Percentiles rank a stretch among this genome's conserved stretches.
These are phyloP conservation scores for Bombus impatiens DNA, from an alignment of 1,140 invertebrate species.

Conservation along the genomic window DNA sequence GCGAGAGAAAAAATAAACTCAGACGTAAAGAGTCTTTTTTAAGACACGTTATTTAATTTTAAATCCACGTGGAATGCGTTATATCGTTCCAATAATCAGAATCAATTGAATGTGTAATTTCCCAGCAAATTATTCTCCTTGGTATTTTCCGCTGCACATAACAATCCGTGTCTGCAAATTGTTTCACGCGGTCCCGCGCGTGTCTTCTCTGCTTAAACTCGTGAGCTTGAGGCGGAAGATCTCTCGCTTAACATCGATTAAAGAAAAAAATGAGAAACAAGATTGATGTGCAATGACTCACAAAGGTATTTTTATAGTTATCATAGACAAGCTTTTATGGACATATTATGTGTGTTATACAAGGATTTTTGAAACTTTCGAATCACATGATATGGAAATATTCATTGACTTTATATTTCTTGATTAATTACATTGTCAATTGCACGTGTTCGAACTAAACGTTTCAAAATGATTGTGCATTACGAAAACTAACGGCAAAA, in stretches of 20 bases:
- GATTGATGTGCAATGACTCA: not conserved
- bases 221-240: too few species aligned
- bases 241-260: not conserved
- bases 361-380: too few species aligned
- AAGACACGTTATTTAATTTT: not conserved
- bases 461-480: not conserved
- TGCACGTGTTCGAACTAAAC: not conserved
- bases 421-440: not conserved
- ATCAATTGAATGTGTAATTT: not conserved
- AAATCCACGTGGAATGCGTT: too few species aligned
- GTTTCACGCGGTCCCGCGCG: not conserved
- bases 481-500: not conserved
- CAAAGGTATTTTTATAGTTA: not conserved
- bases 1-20: not conserved
- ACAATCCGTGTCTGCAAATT: not conserved
- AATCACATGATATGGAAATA: too few species aligned
- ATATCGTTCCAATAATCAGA: too few species aligned
- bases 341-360: too few species aligned
- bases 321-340: too few species aligned
- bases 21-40: not conserved
- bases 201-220: not conserved
- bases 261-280: not conserved
- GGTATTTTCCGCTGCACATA: slow-evolving; percentile 28
- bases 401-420: not conserved
- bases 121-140: not conserved